Percentiles rank a stretch among this genome's conserved stretches.
Conservation (phyloP, 2,113 vertebrate species). For the Neolamprologus sp. region DNA sequence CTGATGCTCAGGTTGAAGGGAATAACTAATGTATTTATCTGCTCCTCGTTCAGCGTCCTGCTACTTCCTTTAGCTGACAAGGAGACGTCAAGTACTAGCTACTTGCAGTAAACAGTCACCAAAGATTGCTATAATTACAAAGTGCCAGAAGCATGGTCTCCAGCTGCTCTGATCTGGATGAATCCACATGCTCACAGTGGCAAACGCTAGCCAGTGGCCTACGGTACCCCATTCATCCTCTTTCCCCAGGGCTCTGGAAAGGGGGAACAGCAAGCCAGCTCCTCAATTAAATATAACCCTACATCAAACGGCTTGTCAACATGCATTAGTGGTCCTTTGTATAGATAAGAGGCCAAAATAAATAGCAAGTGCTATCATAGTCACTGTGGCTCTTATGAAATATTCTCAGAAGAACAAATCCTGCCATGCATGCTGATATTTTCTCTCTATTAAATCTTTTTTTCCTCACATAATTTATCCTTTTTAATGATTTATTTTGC, state of each 20-base stretch:
- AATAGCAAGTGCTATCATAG: conserved; percentile 55
- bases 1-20: neutral
- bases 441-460: neutral
- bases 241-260: neutral
- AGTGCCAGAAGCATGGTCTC: neutral
- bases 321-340: conserved; percentile 65
- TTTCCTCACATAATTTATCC: neutral
- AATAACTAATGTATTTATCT: neutral
- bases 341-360: conserved; percentile 61
- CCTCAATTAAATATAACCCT: conserved; percentile 68
- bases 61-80: neutral
- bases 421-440: conserved; percentile 45
- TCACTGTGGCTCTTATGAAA: conserved; percentile 14
- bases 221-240: neutral
- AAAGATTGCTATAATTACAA: neutral
- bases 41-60: neutral
- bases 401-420: conserved; percentile 25
- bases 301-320: conserved; percentile 69
- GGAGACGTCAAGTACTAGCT: neutral
- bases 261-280: conserved; percentile 30
- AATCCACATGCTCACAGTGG: conserved; percentile 7
- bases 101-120: neutral
- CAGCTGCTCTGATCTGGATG: conserved; percentile 35
- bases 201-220: conserved; percentile 13
- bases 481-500: neutral